Evolutionary conservation across 2,113 vertebrate species (phyloP).

Genomic region (Phylloscopus whistleri): DNA sequence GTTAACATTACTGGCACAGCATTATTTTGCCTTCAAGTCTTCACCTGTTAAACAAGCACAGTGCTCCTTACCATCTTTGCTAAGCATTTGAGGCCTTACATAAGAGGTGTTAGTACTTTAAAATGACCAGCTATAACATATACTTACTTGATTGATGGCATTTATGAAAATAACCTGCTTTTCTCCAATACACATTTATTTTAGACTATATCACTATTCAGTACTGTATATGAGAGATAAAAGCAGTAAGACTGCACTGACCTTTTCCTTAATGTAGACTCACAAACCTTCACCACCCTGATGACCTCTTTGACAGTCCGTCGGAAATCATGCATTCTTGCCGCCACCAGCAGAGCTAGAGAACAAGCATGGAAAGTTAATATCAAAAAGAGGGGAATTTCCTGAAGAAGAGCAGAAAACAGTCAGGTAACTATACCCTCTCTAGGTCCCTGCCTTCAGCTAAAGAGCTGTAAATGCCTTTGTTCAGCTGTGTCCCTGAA

Average conservation of each 20-base stretch:
- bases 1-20: neutral
- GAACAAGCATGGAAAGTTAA: conserved; percentile 7
- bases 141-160: neutral
- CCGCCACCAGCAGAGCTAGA: conserved; percentile 90
- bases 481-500: neutral
- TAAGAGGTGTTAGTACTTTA: neutral
- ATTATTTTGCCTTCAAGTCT: neutral
- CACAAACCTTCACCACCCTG: conserved; percentile 93
- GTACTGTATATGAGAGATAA: neutral
- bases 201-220: neutral
- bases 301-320: conserved; percentile 93
- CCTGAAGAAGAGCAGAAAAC: neutral
- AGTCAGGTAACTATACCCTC: neutral
- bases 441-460: neutral
- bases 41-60: neutral
- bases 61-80: neutral
- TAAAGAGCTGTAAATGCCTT: neutral
- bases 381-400: neutral
- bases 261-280: conserved; percentile 91
- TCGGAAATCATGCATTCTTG: conserved; percentile 92
- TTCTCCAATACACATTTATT: neutral
- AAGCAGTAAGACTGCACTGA: conserved; percentile 55
- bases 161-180: neutral
- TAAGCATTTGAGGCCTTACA: neutral
- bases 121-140: neutral